Base-by-base conservation (phyloP, 2,888 invertebrate genomes). In the Andrena fulva region DNA sequence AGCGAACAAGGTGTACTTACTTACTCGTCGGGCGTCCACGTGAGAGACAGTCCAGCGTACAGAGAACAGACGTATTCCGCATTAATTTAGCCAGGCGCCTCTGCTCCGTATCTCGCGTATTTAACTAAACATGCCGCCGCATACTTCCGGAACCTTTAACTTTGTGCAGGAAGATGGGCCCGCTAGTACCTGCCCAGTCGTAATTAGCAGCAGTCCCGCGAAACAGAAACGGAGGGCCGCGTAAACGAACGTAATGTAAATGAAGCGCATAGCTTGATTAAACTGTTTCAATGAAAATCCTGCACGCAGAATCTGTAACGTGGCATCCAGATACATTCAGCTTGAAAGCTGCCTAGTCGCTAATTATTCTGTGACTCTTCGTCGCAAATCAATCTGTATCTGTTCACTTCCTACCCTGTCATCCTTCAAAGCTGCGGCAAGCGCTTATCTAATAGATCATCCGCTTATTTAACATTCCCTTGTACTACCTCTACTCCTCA, bases 31-130 rank as follows among this genome's bases (percentile, higher is more conserved):
- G 50, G 71, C 48, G 54, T 67, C 54, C 62, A 67, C 56, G 78
- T 72, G 67, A 72, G 72, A 80, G 67, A 80, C 78, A 72, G 72
- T 62, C 54, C 12, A 42, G 62, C 72, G 56, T 24, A 50, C 67
- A 42, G 31, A 52, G 66, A 70, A 66, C 68, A 64, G 64, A 80
- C 74, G 63, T 74, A 70, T 79, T 54, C 74, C 74, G 74, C 69
- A 74, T 81, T 81, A 81, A 81, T 81, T 81, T 70, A 62, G 48
- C 70, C 60, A 10, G 24, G 54, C 59, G 29, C 64, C 48, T 31
- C 59, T 29, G 67, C 63, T 72, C 72, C 72, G 59, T 68, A 72
- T 68, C 59, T 67, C 66, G 27, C 31, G 31, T 63, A 56, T 72
- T 80, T 72, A 72, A 63, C 67, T 72, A 72, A 80, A 80, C 78